phyloP scores from a whole-genome alignment of 2,888 invertebrate genomes.

The Luffia ferchaultella region DNA sequence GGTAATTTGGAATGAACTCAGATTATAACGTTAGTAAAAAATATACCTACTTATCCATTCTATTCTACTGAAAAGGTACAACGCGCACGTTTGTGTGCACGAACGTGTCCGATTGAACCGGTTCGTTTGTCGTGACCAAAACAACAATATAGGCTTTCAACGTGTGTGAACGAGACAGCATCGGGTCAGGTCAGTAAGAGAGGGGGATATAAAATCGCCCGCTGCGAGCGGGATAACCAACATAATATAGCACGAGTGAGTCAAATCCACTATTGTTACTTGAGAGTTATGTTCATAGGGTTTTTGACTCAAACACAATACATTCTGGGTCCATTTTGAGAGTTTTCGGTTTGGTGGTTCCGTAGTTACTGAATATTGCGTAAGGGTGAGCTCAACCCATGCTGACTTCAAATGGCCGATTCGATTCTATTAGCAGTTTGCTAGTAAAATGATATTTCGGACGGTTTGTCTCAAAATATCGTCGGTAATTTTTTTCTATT shows the following conservation, averaged over 20 bases:
- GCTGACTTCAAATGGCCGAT: constrained; percentile 36
- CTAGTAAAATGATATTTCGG: constrained; percentile 14
- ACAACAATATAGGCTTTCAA: constrained; percentile 14
- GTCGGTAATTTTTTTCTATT: constrained; percentile 17
- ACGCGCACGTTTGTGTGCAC: constrained; percentile 14
- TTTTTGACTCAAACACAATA: neutral
- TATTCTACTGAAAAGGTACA: constrained; percentile 22
- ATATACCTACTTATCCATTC: constrained; percentile 22
- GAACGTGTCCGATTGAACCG: constrained; percentile 35
- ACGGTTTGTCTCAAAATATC: constrained; percentile 16
- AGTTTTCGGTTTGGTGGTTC: constrained; percentile 15
- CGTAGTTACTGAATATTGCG: neutral
- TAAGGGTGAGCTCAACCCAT: constrained; percentile 8
- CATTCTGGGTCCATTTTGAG: neutral
- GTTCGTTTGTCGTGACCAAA: constrained; percentile 29
- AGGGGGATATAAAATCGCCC: constrained; percentile 34
- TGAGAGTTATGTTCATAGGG: neutral
- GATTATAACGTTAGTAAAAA: too few species aligned
- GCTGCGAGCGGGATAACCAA: constrained; percentile 29
- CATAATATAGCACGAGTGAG: constrained; percentile 12
- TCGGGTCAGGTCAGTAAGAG: constrained; percentile 25
- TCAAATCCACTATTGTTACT: neutral
- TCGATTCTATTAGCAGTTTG: constrained; percentile 37
- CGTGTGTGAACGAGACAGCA: constrained; percentile 24
- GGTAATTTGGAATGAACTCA: too few species aligned